These are phyloP conservation scores for Cotesia congregata DNA, from an alignment of 2,888 invertebrate species.

Conservation along the genomic window DNA sequence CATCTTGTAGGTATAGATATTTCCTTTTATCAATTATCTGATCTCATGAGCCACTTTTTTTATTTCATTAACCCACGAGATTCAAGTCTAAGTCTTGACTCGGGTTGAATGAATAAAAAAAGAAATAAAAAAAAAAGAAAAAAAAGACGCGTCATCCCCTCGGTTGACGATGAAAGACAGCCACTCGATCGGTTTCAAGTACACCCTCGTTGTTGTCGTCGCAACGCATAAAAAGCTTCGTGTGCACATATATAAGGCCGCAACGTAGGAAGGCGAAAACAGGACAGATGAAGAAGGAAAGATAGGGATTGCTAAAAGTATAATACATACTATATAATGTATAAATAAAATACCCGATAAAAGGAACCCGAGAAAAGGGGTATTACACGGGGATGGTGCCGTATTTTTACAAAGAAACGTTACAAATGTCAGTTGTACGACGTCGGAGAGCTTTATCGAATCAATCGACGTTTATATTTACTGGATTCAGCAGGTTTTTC, in stretches of 20 bases:
- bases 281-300: neutral
- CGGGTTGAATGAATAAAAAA: neutral
- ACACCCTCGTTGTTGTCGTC: slow-evolving; percentile 20
- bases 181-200: slow-evolving; percentile 40
- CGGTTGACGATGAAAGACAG: slow-evolving; percentile 30
- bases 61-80: slow-evolving; percentile 2
- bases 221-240: slow-evolving; percentile 37
- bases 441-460: slow-evolving; percentile 14
- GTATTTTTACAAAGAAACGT: neutral
- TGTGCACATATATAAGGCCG: slow-evolving; percentile 17
- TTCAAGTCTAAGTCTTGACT: neutral
- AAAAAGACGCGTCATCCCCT: slow-evolving; percentile 20
- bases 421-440: neutral
- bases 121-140: slow-evolving; percentile 10
- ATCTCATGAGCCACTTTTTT: neutral
- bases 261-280: neutral
- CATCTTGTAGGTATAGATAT: neutral
- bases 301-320: neutral
- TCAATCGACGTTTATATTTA: slow-evolving; percentile 25
- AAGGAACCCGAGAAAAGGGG: neutral
- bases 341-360: neutral
- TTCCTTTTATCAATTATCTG: neutral
- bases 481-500: neutral
- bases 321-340: neutral
- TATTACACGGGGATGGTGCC: neutral